A percentile compares a stretch with the other conserved stretches of the same genome.
Conservation (phyloP, 2,113 vertebrate species). For the Tragelaphus scriptus region DNA sequence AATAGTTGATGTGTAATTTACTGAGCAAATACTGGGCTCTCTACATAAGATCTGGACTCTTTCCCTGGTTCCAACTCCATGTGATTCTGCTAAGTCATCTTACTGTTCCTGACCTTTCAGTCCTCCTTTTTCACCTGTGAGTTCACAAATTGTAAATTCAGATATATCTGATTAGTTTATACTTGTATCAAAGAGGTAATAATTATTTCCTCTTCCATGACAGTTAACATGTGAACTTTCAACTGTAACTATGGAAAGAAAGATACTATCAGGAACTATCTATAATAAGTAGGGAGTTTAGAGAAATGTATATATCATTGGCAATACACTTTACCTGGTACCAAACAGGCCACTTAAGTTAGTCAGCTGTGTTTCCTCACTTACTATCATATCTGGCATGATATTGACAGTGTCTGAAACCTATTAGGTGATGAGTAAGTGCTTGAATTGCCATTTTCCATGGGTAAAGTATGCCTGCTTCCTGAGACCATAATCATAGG, state of each 20-base stretch:
- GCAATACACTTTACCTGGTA: not conserved
- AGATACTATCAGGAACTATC: not conserved
- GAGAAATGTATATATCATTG: not conserved
- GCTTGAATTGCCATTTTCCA: not conserved
- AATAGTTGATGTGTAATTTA: not conserved
- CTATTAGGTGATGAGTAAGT: not conserved
- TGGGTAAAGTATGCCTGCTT: not conserved
- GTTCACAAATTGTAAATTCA: not conserved
- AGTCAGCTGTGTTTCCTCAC: not conserved
- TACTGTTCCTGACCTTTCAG: rapidly evolving
- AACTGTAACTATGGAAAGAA: not conserved
- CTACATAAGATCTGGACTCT: not conserved
- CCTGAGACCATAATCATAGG: not conserved
- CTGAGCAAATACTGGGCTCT: no score
- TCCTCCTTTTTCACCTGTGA: not conserved
- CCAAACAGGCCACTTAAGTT: not conserved
- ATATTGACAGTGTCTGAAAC: not conserved
- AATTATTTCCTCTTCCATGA: not conserved
- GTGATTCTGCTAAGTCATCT: not conserved
- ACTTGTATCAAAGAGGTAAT: not conserved
- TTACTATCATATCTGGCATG: rapidly evolving
- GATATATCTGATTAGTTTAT: not conserved
- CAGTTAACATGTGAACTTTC: not conserved
- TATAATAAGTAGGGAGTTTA: not conserved
- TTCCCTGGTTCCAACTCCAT: not conserved